Base-by-base conservation (phyloP, 2,888 invertebrate genomes). In the Stegophylla sp. region DNA sequence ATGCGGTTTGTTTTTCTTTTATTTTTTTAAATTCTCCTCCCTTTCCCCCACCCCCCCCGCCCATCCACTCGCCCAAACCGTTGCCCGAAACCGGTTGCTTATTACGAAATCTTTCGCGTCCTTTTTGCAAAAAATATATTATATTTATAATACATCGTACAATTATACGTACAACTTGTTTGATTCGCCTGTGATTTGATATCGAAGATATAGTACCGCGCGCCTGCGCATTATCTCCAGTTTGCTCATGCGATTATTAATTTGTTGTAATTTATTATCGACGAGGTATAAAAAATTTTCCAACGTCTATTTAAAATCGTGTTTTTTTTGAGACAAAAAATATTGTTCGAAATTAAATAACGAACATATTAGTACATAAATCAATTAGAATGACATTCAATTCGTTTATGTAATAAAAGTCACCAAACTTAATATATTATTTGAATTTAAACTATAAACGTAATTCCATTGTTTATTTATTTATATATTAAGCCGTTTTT, bases 1-100 rank as follows among this genome's bases (percentile, higher is more conserved):
- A 77, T 77, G 77, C 17, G 77, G 77, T 77, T 77, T 59, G 34
- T 76, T 67, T 15, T 77, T 67, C 66, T 51, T 76, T 63, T 74
- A 63, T 74, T 63, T n/a, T 69, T 74, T 74, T 74, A 20, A 74
- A 74, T 63, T 63, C 74, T 74, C 74, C 63, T 67, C 56, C 45
- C 63, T 45, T 48, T 15, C 45, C 67, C 20, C n/a, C n/a, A n/a
- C n/a, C n/a, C n/a, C n/a, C n/a, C n/a, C n/a, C n/a, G n/a, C n/a
- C n/a, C 51, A 26, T 45, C 3, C 17, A 28, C 28, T 12, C 61
- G 13, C 59, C 73, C 26, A 73, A 73, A 28, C 45, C 73, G 15
- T 7, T 53, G 67, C 43, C 56, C 76, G 20, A 77, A 77, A 77
- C 77, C 77, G 66, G 77, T 77, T 48, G 56, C 28, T 26, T 43